phyloP scores from a whole-genome alignment of 2,113 vertebrate species.

The Lipophrys pholis region DNA sequence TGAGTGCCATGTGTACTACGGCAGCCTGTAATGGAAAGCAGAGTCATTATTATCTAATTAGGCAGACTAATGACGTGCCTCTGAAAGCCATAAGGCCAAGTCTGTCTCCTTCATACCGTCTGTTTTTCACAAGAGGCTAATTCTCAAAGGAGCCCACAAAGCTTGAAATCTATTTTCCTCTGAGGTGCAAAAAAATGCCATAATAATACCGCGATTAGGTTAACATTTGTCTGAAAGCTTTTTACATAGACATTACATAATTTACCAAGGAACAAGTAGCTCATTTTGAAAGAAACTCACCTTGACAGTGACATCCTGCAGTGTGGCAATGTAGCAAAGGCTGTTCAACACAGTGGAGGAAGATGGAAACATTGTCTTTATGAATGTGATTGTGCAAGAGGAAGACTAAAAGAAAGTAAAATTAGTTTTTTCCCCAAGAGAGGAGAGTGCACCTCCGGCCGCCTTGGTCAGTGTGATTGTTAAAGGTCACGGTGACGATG shows the following conservation, averaged over 20 bases:
- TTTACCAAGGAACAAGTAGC: too few relatives aligned
- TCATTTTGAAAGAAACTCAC: too few relatives aligned
- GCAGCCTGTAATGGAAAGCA: conserved; percentile 74
- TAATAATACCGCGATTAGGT: background rate
- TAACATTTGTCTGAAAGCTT: conserved; percentile 5
- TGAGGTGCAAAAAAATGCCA: background rate
- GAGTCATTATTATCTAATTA: conserved; percentile 86
- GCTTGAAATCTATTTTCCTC: conserved; percentile 15
- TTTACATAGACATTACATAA: background rate
- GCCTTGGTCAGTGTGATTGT: too few relatives aligned
- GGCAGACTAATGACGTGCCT: conserved; percentile 76
- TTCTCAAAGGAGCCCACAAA: conserved; percentile 5
- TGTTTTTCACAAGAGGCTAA: conserved; percentile 55
- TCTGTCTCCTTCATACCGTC: conserved; percentile 60
- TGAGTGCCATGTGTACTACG: conserved; percentile 52
- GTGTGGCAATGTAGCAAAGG: too few relatives aligned
- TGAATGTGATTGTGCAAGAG: too few relatives aligned
- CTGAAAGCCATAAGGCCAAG: conserved; percentile 74
- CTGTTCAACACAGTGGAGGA: too few relatives aligned
- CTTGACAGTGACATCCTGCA: too few relatives aligned
- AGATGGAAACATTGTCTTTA: too few relatives aligned
- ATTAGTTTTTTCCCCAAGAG: too few relatives aligned
- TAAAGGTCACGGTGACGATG: too few relatives aligned
- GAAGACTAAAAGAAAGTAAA: too few relatives aligned
- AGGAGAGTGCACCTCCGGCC: too few relatives aligned